Evolutionary conservation across 2,888 invertebrate species (phyloP), one percentile per base, ranked within the genome.

Genomic region (Epistrophe eligans): DNA sequence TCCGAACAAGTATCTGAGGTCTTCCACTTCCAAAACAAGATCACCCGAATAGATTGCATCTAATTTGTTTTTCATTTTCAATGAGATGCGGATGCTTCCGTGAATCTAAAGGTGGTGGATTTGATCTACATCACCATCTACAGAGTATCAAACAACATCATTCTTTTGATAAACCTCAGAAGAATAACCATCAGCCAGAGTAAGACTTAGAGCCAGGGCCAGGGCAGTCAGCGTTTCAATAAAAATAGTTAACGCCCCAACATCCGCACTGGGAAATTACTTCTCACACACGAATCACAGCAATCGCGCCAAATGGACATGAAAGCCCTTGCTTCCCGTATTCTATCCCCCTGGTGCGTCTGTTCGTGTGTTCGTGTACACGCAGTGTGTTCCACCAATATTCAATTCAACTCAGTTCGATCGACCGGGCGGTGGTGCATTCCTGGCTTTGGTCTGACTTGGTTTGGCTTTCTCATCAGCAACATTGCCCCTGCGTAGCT

Each of bases 181-280:
- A 43, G 62, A 45, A 32, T 43, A 62, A 43, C 35, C 64, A 45
- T 45, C 48, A 50, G 13, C 66, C 48, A 35, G 32, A 50, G 5
- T 15, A 52, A 19, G 2, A 28, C 15, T 32, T n/a, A 32, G n/a
- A 35, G 7, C 9, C 7, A 32, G 32, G 4, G 55, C 58, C 50
- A 19, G 35, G 5, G 43, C 43, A 15, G 15, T 19, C 43, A 77
- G 55, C 52, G 74, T 79, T 87, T 67, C 83, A 87, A 87, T 87
- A 87, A 87, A 87, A 83, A 83, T 87, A 79, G 87, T 82, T 79
- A 55, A 87, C 87, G 87, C 87, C 87, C 87, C 83, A 83, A 87
- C 87, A 87, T 87, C 87, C 87, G 87, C 87, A 83, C 87, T 76
- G 79, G 74, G 71, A 83, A 87, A 87, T 87, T 87, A 79, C 87